Base-by-base conservation (phyloP, 2,888 invertebrate genomes). In the Chrysina gloriosa region DNA sequence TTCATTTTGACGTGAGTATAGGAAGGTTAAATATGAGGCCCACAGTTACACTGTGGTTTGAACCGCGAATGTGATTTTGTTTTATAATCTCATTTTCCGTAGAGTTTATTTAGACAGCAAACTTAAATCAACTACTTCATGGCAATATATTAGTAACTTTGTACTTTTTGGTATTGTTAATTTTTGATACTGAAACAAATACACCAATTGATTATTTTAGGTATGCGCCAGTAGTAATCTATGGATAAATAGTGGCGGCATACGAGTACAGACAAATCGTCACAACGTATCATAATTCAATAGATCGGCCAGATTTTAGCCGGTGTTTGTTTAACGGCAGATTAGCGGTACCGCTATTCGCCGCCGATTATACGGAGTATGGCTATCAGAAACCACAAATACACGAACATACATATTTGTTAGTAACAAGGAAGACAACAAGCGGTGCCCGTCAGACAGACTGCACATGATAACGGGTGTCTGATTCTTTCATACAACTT, bases 371-470 rank as follows among this genome's bases (percentile, higher is more conserved):
- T 27, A 42, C 42, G 42, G 4, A 52, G 45, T 19, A 45, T 16
- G 45, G 52, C 31, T 27, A 61, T 61, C 25, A 61, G 42, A 45
- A 25, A 42, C 58, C 39, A 42, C 58, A 61, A 61, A 61, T 61
- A 61, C 19, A 16, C 52, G 29, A 6, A 31, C 16, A 19, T 19
- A 16, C 25, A 23, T 34, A 34, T 34, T 42, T 61, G 42, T 29
- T 27, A 42, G 16, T 45, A 31, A 52, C 52, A 14, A 61, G 58
- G 58, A 61, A 61, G 58, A 61, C 58, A 61, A 58, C 58, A 58
- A 58, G 16, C 58, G 58, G 58, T 58, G 58, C 42, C 58, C 58
- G 58, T 16, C 58, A 29, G 58, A 61, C 58, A 61, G 58, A 61
- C 58, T 61, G 58, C 58, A 61, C 29, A 61, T 61, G 58, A 61